phyloP scores from a whole-genome alignment of 1,140 invertebrate species.

The Sinonovacula constricta region DNA sequence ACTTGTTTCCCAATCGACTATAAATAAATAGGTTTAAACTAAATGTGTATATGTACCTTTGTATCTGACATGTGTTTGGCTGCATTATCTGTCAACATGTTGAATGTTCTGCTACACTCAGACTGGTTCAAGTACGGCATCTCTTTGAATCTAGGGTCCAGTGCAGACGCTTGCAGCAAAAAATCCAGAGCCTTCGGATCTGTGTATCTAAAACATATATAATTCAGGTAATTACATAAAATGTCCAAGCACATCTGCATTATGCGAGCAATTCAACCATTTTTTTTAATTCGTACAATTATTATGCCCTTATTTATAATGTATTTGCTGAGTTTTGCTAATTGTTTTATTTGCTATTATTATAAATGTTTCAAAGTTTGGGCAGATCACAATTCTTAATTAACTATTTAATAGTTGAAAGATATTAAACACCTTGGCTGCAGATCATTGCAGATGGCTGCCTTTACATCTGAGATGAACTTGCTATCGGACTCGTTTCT shows the following conservation, averaged over 20 bases:
- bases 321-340: neutral
- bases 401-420: neutral
- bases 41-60: too few relatives aligned
- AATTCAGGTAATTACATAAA: neutral
- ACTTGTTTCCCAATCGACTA: too few relatives aligned
- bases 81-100: too few relatives aligned
- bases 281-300: neutral
- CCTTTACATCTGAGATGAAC: neutral
- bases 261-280: neutral
- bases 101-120: too few relatives aligned
- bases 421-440: constrained; percentile 3
- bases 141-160: constrained; percentile 21
- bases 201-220: constrained; percentile 11
- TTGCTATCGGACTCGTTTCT: neutral
- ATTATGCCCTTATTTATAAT: neutral
- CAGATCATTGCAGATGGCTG: constrained; percentile 16
- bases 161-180: constrained; percentile 1
- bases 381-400: neutral
- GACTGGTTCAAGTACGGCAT: constrained; percentile 4
- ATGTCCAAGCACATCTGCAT: neutral
- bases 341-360: neutral
- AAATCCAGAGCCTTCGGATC: neutral
- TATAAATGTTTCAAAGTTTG: neutral
- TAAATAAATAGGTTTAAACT: too few relatives aligned
- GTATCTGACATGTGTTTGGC: too few relatives aligned